Evolutionary conservation across 2,888 invertebrate species (phyloP).

Genomic region (Calameuta filiformis): DNA sequence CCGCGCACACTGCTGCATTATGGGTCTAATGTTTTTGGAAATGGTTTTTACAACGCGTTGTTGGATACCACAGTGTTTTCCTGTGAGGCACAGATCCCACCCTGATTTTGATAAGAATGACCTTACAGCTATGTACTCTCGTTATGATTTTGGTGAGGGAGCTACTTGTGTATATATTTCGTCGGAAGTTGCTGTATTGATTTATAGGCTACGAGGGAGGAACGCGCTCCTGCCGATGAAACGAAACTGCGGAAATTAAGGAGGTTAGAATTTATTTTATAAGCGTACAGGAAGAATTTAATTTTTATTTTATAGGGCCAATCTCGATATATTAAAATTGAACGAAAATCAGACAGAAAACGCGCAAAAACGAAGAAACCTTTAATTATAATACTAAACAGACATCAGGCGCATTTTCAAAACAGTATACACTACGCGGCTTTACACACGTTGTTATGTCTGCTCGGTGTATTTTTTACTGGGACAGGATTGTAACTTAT

Average conservation of each 20-base stretch:
- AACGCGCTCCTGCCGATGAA: neutral
- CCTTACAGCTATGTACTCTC: neutral
- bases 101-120: neutral
- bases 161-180: neutral
- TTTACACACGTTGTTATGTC: constrained; percentile 13
- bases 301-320: neutral
- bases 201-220: neutral
- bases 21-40: neutral
- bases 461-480: constrained; percentile 13
- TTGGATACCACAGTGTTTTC: neutral
- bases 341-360: neutral
- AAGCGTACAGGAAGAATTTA: neutral
- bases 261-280: neutral
- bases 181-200: neutral
- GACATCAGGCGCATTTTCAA: constrained; percentile 5
- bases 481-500: constrained; percentile 11
- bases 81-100: neutral
- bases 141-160: neutral
- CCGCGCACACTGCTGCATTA: neutral
- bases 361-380: neutral
- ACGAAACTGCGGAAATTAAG: neutral
- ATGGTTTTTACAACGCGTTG: neutral
- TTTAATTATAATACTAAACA: constrained; percentile 1
- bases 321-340: neutral
- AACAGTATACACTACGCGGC: neutral